Base-by-base conservation (phyloP, 2,113 vertebrate species). In the Phodopus roborovskii region DNA sequence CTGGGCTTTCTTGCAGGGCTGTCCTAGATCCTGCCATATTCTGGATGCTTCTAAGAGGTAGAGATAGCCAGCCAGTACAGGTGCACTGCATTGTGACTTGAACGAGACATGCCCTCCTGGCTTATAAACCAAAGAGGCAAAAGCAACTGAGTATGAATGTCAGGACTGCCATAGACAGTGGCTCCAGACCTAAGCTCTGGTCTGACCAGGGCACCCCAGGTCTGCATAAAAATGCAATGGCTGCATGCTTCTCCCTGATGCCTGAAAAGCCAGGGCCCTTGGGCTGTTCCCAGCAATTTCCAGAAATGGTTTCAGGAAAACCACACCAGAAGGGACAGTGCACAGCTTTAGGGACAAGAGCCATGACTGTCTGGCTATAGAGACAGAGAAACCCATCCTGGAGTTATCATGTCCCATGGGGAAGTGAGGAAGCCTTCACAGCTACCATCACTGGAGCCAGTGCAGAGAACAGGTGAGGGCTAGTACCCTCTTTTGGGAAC, bases 361-460 rank as follows among this genome's bases (percentile, higher is more conserved):
- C 19, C 3, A 2, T 4, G 6, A 22, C 16, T 20, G 17, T 33
- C 5, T 2, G n/a, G 58, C 26, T 4, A 15, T 12, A 17, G 19
- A 15, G 11, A 3, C 45, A 53, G 56, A 83, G 45, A 53, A 53
- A 24, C n/a, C 15, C 16, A 1, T 30, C 17, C 56, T 3, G 19
- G 39, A 13, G 28, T 26, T 33, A 66, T 26, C 12, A 0, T 10
- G 20, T 1, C 20, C 60, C 4, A 3, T 0, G 12, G 15, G 9
- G 0, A 4, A 56, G 17, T 60, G 7, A 19, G 62, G 56, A 79
- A 9, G 1, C 4, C 24, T 17, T 36, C 10, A 36, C 30, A 48
- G 73, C 45, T 36, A 68, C 39, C 30, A 58, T 2, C 24, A 17
- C 45, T 22, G 45, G 36, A 81, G 75, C 64, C n/a, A 79, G n/a